Evolutionary conservation across 1,140 invertebrate species (phyloP).

Genomic region (Brachionus rotundiformis): DNA sequence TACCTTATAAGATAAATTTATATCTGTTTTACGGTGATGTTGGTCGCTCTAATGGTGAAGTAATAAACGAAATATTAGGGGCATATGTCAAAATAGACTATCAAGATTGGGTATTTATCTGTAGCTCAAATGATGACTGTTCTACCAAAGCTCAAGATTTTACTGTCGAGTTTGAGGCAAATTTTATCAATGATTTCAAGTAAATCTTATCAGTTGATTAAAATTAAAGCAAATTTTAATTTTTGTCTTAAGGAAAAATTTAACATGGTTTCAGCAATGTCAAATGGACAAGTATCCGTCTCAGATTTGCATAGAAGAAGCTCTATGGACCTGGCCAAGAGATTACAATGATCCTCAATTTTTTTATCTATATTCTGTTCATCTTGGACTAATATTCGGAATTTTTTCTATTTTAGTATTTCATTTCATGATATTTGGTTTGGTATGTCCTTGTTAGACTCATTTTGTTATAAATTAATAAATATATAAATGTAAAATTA

Average conservation of each 20-base stretch:
- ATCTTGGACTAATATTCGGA: slow-evolving; percentile 35
- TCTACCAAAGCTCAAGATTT: not conserved
- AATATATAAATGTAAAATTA: not conserved
- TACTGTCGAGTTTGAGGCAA: not conserved
- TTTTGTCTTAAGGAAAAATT: too few species aligned
- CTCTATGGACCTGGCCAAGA: slow-evolving; percentile 44
- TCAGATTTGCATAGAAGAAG: slow-evolving; percentile 32
- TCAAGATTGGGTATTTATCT: slow-evolving; percentile 8
- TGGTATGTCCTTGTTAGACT: slow-evolving; percentile 20
- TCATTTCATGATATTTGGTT: slow-evolving; percentile 50
- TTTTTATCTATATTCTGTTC: slow-evolving; percentile 47
- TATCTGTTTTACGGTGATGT: not conserved
- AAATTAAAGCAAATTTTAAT: not conserved
- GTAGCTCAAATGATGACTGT: not conserved
- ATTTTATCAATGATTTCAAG: slow-evolving; percentile 23
- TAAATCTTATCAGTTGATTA: not conserved
- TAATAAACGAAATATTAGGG: not conserved
- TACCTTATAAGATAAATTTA: slow-evolving; percentile 22
- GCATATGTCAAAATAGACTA: not conserved
- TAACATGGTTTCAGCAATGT: slow-evolving; percentile 31
- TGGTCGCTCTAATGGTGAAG: not conserved
- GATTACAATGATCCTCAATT: slow-evolving; percentile 46
- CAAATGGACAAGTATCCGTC: slow-evolving; percentile 44
- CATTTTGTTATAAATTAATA: not conserved
- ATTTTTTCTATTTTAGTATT: slow-evolving; percentile 37